A percentile compares a stretch with the other conserved stretches of the same genome.
Evolutionary conservation across 2,797 vertebrate genomes (phyloP).

Genomic region (Merluccius polli): DNA sequence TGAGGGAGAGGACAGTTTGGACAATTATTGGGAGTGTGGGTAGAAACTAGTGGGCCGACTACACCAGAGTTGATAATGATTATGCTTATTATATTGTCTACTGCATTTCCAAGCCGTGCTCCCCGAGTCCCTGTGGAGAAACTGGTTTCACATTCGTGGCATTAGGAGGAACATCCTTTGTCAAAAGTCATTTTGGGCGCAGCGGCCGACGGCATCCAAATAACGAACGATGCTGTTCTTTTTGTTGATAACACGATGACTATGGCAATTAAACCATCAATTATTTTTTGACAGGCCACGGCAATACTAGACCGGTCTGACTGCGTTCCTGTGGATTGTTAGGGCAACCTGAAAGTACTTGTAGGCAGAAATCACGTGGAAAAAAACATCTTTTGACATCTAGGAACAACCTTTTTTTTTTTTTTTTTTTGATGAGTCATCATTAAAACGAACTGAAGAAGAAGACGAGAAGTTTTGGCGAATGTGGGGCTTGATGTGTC

Average conservation of each 20-base stretch:
- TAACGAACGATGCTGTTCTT: not conserved
- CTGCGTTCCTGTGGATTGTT: not conserved
- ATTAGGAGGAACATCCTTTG: not conserved
- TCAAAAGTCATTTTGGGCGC: not conserved
- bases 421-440: not conserved
- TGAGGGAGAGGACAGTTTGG: not conserved
- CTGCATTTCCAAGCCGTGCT: no score
- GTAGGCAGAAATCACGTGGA: not conserved
- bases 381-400: not conserved
- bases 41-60: no score
- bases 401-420: not conserved
- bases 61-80: no score
- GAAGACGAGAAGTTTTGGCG: not conserved
- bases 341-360: not conserved
- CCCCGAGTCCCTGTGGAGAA: no score
- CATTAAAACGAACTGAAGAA: not conserved
- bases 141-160: not conserved
- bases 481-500: conserved; percentile 20
- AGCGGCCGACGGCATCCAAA: not conserved
- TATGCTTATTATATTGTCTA: no score
- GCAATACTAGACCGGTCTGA: not conserved
- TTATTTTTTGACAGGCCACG: not conserved
- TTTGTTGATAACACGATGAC: not conserved
- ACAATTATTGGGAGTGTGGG: not conserved
- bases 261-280: no score